Evolutionary conservation across 2,888 invertebrate genomes (phyloP).

Genomic region (Drosophila austrosaltans): DNA sequence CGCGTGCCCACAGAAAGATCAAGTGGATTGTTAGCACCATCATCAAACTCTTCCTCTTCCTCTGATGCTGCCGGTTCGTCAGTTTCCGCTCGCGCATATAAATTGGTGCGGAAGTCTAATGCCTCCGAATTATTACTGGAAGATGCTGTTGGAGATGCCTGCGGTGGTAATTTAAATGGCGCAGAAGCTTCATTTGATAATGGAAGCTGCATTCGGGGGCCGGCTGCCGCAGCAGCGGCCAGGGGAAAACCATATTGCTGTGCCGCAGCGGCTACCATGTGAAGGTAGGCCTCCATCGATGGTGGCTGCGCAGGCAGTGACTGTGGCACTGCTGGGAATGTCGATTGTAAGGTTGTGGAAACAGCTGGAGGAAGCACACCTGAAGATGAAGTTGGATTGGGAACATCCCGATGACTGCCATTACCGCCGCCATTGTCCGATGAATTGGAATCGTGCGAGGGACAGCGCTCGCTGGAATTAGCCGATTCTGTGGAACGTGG

Average conservation of each 20-base stretch:
- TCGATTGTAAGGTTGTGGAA: constrained; percentile 65
- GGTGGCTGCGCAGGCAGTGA: constrained; percentile 88
- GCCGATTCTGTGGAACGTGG: constrained; percentile 83
- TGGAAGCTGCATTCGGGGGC: constrained; percentile 76
- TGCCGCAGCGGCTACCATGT: constrained; percentile 88
- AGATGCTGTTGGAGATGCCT: constrained; percentile 83
- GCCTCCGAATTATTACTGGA: constrained; percentile 86
- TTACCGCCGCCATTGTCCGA: constrained; percentile 85
- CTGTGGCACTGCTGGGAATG: constrained; percentile 84
- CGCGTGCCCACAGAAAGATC: constrained; percentile 92
- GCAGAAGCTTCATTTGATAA: constrained; percentile 88
- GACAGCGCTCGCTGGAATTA: constrained; percentile 88
- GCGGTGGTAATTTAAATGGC: constrained; percentile 82
- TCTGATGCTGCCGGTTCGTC: constrained; percentile 84
- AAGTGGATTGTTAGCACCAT: constrained; percentile 87
- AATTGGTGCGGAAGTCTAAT: constrained; percentile 92
- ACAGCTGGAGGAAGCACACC: constrained; percentile 56
- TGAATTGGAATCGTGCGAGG: constrained; percentile 90
- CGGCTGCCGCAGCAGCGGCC: constrained; percentile 84
- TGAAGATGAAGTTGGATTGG: constrained; percentile 17
- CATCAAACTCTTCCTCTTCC: constrained; percentile 87
- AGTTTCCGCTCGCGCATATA: constrained; percentile 85
- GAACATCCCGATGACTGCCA: constrained; percentile 32
- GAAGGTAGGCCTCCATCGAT: constrained; percentile 92
- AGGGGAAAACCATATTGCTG: constrained; percentile 90